Percentiles rank a stretch among this genome's conserved stretches.
phyloP scores from a whole-genome alignment of 2,888 invertebrate genomes.

The Unio delphinus region DNA sequence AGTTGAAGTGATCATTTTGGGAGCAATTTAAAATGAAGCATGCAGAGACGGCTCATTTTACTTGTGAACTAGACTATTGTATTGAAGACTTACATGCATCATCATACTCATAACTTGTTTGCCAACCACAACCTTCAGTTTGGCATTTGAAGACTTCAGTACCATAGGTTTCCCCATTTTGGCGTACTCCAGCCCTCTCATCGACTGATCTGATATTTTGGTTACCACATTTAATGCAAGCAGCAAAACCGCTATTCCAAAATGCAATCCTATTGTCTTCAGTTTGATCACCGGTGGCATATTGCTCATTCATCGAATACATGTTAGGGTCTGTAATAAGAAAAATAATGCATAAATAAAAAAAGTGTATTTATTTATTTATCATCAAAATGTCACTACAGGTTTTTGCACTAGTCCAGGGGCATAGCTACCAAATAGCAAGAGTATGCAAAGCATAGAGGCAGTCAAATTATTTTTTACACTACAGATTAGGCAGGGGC shows the following conservation, averaged over 20 bases:
- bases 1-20: too few species aligned
- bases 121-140: constrained; percentile 30
- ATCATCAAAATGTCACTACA: background rate
- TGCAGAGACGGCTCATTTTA: too few species aligned
- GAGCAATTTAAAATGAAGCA: too few species aligned
- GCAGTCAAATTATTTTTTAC: too few species aligned
- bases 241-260: constrained; percentile 36
- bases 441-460: too few species aligned
- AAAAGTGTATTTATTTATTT: background rate
- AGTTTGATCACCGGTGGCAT: constrained; percentile 26
- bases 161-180: constrained; percentile 35
- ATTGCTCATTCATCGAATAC: constrained; percentile 26
- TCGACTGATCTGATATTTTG: constrained; percentile 30
- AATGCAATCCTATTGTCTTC: constrained; percentile 31
- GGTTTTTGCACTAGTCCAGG: background rate
- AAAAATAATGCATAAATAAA: background rate
- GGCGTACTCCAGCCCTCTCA: constrained; percentile 31
- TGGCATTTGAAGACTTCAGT: constrained; percentile 35
- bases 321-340: constrained; percentile 31
- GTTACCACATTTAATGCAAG: constrained; percentile 34
- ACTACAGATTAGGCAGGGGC: too few species aligned
- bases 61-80: too few species aligned
- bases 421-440: background rate
- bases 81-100: constrained; percentile 27
- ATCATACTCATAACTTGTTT: constrained; percentile 31